A percentile compares a stretch with the other conserved stretches of the same genome.
These are phyloP conservation scores for Simalia tracyae DNA, from an alignment of 2,797 vertebrate species.

Conservation along the genomic window DNA sequence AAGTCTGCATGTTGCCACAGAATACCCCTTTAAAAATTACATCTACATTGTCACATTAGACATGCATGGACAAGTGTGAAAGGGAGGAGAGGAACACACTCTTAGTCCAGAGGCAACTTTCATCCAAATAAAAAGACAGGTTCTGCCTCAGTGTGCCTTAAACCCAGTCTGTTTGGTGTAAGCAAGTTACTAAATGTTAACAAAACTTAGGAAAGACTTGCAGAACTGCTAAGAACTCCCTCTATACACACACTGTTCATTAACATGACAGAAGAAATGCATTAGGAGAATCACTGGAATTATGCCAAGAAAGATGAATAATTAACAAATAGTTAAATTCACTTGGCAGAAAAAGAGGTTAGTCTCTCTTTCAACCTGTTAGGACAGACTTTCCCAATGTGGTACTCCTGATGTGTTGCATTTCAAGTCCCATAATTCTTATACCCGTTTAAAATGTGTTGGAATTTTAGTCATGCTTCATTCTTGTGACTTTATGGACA, in stretches of 20 bases:
- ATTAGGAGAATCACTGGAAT: slow-evolving; percentile 23
- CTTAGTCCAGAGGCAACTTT: slow-evolving; percentile 39
- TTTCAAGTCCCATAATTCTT: not conserved
- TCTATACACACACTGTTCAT: not conserved
- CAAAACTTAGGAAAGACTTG: not conserved
- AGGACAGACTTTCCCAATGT: not conserved
- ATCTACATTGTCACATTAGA: slow-evolving; percentile 38
- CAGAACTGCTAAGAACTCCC: slow-evolving; percentile 11
- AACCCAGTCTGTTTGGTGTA: slow-evolving; percentile 20
- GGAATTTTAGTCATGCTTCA: not conserved
- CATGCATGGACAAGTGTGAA: slow-evolving; percentile 54
- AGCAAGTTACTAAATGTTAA: slow-evolving; percentile 14
- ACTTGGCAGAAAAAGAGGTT: slow-evolving; percentile 34
- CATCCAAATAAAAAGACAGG: not conserved
- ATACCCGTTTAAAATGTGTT: not conserved
- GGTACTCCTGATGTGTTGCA: not conserved
- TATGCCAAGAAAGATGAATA: slow-evolving; percentile 7
- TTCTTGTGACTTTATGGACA: not conserved
- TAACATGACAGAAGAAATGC: not conserved
- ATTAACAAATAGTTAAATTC: slow-evolving; percentile 10
- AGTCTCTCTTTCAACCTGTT: slow-evolving; percentile 28
- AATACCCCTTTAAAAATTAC: slow-evolving; percentile 27
- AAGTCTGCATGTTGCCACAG: slow-evolving; percentile 40
- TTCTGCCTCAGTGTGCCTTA: slow-evolving; percentile 24
- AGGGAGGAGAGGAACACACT: slow-evolving; percentile 42